Conservation (phyloP, 2,113 vertebrate genomes). For the Etheostoma cragini region DNA sequence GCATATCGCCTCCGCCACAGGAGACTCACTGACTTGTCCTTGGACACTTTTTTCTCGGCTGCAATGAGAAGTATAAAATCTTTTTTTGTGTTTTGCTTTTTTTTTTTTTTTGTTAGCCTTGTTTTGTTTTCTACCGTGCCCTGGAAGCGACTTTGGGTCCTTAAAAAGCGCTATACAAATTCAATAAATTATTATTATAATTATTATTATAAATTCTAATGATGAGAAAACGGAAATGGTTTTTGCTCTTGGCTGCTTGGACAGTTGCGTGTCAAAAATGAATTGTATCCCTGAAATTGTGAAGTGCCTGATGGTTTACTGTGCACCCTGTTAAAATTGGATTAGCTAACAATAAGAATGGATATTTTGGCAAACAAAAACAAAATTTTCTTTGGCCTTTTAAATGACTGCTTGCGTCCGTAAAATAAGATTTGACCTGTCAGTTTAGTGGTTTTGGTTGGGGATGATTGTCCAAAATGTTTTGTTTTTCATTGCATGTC, state of each 20-base stretch:
- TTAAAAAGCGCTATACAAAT: too few relatives aligned
- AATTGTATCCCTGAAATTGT: conserved; percentile 24
- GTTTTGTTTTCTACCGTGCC: too few relatives aligned
- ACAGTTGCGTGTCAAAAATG: conserved; percentile 29
- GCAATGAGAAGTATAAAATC: conserved; percentile 5
- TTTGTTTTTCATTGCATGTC: conserved; percentile 22
- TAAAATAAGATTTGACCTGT: conserved; percentile 25
- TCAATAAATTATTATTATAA: too few relatives aligned
- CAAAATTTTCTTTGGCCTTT: conserved; percentile 2
- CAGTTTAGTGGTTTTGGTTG: conserved; percentile 26
- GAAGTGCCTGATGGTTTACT: not conserved
- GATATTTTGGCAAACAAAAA: not conserved
- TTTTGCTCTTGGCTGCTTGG: conserved; percentile 26
- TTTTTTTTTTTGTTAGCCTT: too few relatives aligned
- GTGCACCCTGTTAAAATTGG: conserved; percentile 12
- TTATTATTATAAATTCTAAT: too few relatives aligned
- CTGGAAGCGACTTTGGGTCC: too few relatives aligned
- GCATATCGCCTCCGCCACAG: conserved; percentile 18
- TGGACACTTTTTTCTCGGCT: conserved; percentile 17
- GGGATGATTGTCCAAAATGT: conserved; percentile 22
- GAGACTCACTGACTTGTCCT: conserved; percentile 45
- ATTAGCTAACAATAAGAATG: not conserved
- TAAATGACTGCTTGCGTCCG: not conserved
- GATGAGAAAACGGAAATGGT: too few relatives aligned
- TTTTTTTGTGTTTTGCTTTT: too few relatives aligned